These are phyloP conservation scores for Pseudoatta argentina DNA, from an alignment of 1,140 invertebrate species.

Conservation along the genomic window DNA sequence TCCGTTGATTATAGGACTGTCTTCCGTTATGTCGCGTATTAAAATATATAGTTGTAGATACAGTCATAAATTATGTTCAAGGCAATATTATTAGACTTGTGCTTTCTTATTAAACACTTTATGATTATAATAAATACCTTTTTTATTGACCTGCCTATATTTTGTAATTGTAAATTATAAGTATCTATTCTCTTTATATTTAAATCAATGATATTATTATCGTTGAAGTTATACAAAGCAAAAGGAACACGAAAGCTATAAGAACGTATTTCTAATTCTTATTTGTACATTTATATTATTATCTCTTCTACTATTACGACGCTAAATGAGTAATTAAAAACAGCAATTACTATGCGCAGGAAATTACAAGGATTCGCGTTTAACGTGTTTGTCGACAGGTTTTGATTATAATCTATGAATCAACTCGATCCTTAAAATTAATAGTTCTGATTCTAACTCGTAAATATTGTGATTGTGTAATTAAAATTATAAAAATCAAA, in stretches of 20 bases:
- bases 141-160: neutral
- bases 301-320: neutral
- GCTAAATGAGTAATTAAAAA: conserved; percentile 47
- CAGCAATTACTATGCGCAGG: conserved; percentile 8
- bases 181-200: neutral
- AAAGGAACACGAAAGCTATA: neutral
- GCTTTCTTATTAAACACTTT: neutral
- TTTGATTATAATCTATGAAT: conserved; percentile 46
- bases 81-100: neutral
- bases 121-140: neutral
- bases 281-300: neutral
- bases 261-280: neutral
- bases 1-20: conserved; percentile 10
- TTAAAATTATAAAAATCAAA: neutral
- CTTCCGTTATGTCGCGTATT: neutral
- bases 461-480: too few relatives aligned
- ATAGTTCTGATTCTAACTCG: conserved; percentile 20
- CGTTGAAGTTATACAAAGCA: neutral
- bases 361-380: conserved; percentile 6
- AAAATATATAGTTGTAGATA: conserved; percentile 23
- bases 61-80: neutral
- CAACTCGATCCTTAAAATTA: conserved; percentile 12
- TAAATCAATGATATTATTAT: neutral
- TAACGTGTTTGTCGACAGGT: neutral
- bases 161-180: neutral